A percentile compares a stretch with the other conserved stretches of the same genome.
Evolutionary conservation across 2,888 invertebrate species (phyloP).

Genomic region (Trichogramma dendrolimi): DNA sequence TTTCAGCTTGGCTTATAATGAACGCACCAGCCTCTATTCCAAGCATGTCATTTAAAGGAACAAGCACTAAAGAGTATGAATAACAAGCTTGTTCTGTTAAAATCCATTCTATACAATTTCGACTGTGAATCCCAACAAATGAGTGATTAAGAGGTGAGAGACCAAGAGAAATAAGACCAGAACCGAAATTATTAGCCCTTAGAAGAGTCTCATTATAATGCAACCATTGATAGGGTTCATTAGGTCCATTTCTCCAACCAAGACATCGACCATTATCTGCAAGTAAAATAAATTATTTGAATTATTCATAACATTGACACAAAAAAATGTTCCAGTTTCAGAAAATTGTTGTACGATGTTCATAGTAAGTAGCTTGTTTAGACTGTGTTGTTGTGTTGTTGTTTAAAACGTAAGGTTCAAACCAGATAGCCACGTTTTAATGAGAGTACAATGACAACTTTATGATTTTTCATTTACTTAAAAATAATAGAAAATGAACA

Average conservation of each 20-base stretch:
- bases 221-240: slow-evolving; percentile 86
- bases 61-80: slow-evolving; percentile 89
- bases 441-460: too few species aligned
- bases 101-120: slow-evolving; percentile 96
- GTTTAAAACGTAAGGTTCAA: too few species aligned
- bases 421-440: too few species aligned
- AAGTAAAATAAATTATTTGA: slow-evolving; percentile 33
- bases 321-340: too few species aligned
- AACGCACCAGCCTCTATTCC: slow-evolving; percentile 96
- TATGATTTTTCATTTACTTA: too few species aligned
- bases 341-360: too few species aligned
- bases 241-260: slow-evolving; percentile 83
- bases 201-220: slow-evolving; percentile 89
- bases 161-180: slow-evolving; percentile 84
- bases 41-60: slow-evolving; percentile 93
- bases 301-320: neutral
- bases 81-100: slow-evolving; percentile 90
- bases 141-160: slow-evolving; percentile 71
- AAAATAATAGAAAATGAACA: too few species aligned
- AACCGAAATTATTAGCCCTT: slow-evolving; percentile 85
- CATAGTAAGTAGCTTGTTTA: too few species aligned
- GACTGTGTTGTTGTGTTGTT: too few species aligned
- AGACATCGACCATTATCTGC: slow-evolving; percentile 86
- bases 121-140: slow-evolving; percentile 89
- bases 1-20: slow-evolving; percentile 93